A percentile compares a stretch with the other conserved stretches of the same genome.
These are phyloP conservation scores for Phylloscopus whistleri DNA, from an alignment of 2,113 vertebrate species.

Conservation along the genomic window DNA sequence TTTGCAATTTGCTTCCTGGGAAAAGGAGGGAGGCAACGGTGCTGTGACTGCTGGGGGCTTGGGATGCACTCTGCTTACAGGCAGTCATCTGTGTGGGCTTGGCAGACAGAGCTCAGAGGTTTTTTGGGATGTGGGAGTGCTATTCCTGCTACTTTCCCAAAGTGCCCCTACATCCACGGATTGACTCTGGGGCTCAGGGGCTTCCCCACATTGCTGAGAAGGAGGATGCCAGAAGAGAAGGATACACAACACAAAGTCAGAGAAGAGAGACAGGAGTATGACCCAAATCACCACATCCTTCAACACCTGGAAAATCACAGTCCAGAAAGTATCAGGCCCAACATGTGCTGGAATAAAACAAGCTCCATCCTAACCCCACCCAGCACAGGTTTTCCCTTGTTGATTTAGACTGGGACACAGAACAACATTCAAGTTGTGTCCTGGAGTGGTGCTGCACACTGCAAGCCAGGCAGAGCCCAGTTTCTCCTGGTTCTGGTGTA, in stretches of 20 bases:
- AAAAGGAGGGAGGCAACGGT: background rate
- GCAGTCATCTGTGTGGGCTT: background rate
- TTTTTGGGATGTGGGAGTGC: background rate
- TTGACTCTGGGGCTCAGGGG: background rate
- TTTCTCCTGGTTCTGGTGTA: background rate
- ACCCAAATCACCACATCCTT: background rate
- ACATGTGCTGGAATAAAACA: background rate
- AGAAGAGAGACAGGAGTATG: background rate
- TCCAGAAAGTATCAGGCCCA: background rate
- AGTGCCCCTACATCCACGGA: background rate
- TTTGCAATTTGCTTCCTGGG: conserved; percentile 24
- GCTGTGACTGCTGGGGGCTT: background rate
- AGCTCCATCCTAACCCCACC: background rate
- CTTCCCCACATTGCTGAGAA: background rate
- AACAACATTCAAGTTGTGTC: background rate
- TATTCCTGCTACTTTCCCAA: background rate
- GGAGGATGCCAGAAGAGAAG: background rate
- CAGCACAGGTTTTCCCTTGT: background rate
- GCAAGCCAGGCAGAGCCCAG: background rate
- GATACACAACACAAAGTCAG: background rate
- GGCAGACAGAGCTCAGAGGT: background rate
- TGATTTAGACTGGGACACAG: background rate
- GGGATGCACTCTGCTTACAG: background rate
- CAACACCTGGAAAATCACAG: background rate
- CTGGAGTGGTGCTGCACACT: background rate